Evolutionary conservation across 2,888 invertebrate species (phyloP).

Genomic region (Sesamia inferens): DNA sequence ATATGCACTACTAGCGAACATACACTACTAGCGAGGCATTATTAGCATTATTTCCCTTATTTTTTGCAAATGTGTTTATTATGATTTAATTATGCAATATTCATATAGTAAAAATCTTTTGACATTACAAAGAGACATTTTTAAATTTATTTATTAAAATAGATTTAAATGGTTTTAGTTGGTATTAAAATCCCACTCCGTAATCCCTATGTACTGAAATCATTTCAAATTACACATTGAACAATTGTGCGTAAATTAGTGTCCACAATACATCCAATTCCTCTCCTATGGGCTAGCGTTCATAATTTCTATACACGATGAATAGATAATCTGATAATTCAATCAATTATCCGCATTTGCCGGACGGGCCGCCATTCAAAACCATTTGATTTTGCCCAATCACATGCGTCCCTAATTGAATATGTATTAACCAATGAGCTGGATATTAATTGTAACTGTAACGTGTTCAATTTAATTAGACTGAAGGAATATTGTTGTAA

Average conservation of each 20-base stretch:
- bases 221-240: neutral
- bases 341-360: conserved; percentile 54
- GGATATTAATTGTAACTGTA: conserved; percentile 38
- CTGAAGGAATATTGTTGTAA: conserved; percentile 29
- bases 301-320: conserved; percentile 34
- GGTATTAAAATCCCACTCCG: neutral
- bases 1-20: too few relatives aligned
- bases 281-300: conserved; percentile 3
- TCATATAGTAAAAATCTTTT: neutral
- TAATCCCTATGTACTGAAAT: neutral
- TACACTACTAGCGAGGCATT: too few relatives aligned
- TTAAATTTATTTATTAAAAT: neutral
- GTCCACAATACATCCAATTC: conserved; percentile 8
- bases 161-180: neutral
- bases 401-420: conserved; percentile 39
- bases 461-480: conserved; percentile 41
- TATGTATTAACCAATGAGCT: conserved; percentile 41
- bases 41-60: too few relatives aligned
- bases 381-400: conserved; percentile 57
- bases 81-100: too few relatives aligned
- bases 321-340: conserved; percentile 50
- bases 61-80: too few relatives aligned
- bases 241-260: conserved; percentile 19
- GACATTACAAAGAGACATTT: neutral
- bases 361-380: conserved; percentile 23